A percentile compares a stretch with the other conserved stretches of the same genome.
Conservation (phyloP, 2,797 vertebrate genomes). For the Moxostoma hubbsi region DNA sequence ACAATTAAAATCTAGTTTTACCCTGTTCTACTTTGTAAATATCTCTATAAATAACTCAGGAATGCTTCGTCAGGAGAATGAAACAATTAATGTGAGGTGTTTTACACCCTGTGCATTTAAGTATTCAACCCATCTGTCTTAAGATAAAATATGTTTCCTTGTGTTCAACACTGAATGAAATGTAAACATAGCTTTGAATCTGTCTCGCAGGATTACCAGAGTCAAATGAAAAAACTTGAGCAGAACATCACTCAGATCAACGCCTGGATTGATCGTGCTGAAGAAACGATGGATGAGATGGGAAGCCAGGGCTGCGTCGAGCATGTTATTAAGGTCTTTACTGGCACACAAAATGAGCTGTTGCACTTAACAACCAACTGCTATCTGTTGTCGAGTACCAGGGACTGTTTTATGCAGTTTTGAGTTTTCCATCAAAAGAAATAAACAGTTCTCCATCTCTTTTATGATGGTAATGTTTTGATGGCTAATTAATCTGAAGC, state of each 20-base stretch:
- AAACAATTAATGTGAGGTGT: no score
- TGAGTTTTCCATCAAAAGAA: no score
- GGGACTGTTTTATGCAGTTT: no score
- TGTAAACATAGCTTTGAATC: background rate
- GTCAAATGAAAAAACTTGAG: slow-evolving; percentile 90
- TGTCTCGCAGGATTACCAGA: slow-evolving; percentile 89
- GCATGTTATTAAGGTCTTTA: slow-evolving; percentile 71
- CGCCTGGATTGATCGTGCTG: slow-evolving; percentile 88
- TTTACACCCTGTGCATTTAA: background rate
- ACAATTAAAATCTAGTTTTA: slow-evolving; percentile 19
- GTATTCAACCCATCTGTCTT: slow-evolving; percentile 8
- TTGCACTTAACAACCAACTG: slow-evolving; percentile 7
- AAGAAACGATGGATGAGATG: slow-evolving; percentile 86
- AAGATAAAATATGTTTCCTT: background rate
- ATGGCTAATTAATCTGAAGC: no score
- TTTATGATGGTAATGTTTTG: no score
- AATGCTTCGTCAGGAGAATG: no score
- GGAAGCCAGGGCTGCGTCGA: slow-evolving; percentile 81
- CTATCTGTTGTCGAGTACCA: no score
- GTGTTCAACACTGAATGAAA: background rate
- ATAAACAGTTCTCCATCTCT: no score
- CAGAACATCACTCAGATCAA: slow-evolving; percentile 88
- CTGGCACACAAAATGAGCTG: slow-evolving; percentile 4
- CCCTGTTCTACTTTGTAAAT: slow-evolving; percentile 37
- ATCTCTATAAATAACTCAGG: slow-evolving; percentile 22